Evolutionary conservation across 1,140 invertebrate genomes (phyloP).

Genomic region (Lutraria rhynchaena): DNA sequence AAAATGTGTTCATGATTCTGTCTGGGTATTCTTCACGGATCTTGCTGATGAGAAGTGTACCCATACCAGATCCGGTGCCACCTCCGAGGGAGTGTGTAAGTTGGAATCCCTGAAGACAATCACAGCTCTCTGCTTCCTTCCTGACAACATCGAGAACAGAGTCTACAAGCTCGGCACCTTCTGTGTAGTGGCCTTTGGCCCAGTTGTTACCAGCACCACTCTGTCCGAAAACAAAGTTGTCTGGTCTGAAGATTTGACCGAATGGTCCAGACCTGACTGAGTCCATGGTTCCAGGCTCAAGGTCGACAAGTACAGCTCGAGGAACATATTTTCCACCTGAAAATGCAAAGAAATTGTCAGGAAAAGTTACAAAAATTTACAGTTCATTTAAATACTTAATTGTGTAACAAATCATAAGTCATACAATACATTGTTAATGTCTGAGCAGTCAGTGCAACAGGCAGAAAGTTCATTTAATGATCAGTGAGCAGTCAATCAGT

Average conservation of each 20-base stretch:
- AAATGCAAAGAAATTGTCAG: no score
- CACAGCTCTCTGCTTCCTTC: constrained; percentile 92
- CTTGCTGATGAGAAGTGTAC: constrained; percentile 84
- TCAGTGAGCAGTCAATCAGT: no score
- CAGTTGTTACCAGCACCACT: constrained; percentile 92
- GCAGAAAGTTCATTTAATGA: no score
- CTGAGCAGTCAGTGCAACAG: no score
- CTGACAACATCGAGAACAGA: constrained; percentile 90
- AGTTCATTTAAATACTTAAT: no score
- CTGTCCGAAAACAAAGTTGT: constrained; percentile 86
- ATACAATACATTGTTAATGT: no score
- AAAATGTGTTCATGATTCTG: constrained; percentile 95
- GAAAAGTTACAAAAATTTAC: no score
- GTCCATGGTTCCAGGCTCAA: constrained; percentile 98
- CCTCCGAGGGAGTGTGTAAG: constrained; percentile 90
- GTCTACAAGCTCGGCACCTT: constrained; percentile 94
- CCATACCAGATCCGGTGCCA: constrained; percentile 82
- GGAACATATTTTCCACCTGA: constrained; percentile 93
- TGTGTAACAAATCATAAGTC: no score
- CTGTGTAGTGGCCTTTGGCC: constrained; percentile 97
- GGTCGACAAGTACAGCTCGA: constrained; percentile 93
- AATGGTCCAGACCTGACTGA: constrained; percentile 93
- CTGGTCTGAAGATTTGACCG: constrained; percentile 91
- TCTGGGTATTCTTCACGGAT: constrained; percentile 87
- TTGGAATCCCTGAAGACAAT: constrained; percentile 89